Conservation (phyloP, 2,113 vertebrate species). For the Illadopsis cleaveri region DNA sequence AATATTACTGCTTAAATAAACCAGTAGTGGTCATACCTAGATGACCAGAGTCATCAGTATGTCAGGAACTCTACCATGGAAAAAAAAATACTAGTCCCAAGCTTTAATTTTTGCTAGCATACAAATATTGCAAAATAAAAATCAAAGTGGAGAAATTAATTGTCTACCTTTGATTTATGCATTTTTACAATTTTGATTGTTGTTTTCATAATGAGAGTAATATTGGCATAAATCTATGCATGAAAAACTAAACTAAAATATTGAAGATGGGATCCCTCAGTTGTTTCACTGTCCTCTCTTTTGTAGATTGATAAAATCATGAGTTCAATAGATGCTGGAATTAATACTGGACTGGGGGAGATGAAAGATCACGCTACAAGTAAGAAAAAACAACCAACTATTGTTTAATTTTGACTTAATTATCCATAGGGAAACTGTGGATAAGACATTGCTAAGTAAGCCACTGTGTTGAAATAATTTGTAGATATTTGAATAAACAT, state of each 20-base stretch:
- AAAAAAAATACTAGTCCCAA: background rate
- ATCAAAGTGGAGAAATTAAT: background rate
- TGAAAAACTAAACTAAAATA: conserved; percentile 1
- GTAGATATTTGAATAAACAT: conserved; percentile 17
- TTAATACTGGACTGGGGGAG: conserved; percentile 84
- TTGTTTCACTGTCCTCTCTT: conserved; percentile 39
- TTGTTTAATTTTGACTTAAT: background rate
- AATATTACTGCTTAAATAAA: background rate
- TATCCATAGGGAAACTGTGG: background rate
- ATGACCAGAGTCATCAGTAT: background rate
- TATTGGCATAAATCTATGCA: background rate
- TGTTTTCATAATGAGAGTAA: background rate
- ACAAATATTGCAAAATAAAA: background rate
- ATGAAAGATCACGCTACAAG: conserved; percentile 81
- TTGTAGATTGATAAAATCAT: conserved; percentile 97
- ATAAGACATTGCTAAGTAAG: background rate
- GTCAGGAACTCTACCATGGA: background rate
- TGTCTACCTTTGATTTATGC: background rate
- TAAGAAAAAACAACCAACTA: conserved; percentile 64
- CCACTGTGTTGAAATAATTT: background rate
- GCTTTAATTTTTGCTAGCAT: background rate
- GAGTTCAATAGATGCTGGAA: conserved; percentile 94
- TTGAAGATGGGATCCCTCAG: background rate
- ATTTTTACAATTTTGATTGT: background rate
- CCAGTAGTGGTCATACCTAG: background rate